Evolutionary conservation across 2,797 vertebrate species (phyloP), one percentile per base, ranked within the genome.

Genomic region (Rhinatrema bivittatum): DNA sequence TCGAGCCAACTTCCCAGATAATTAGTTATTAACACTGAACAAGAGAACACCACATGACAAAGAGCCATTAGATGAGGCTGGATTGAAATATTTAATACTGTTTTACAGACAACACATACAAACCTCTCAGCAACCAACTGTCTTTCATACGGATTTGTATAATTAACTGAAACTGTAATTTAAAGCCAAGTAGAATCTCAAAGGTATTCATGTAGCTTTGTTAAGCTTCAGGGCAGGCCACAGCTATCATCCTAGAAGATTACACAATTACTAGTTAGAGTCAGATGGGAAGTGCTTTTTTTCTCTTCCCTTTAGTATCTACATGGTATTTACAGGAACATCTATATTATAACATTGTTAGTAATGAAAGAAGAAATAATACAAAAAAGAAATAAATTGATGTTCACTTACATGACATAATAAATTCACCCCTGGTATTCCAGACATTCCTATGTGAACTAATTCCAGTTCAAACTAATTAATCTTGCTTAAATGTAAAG

Each of bases 11-110:
- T 42, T 60, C 53, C 46, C 40, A 68, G 61, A 50, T 42, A 22
- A 37, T 62, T 41, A 60, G 18, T 62, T 37, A 51, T 56, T 52
- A 59, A 61, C 42, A 32, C 57, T 52, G 60, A 61, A 58, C 8
- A 61, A 50, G 29, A 56, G 53, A 52, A 15, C 34, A 50, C 46
- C 39, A 50, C 39, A 57, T 64, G 56, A 52, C 56, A 64, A 29
- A 47, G 34, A 50, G 35, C 52, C 23, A 46, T 56, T 53, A 50
- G 32, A 54, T 14, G 41, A 36, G 43, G 56, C 18, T 43, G 39
- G 42, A 50, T 26, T 52, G 41, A 71, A 36, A 43, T 31, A 15
- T 32, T 40, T 39, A 48, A 62, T 49, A 32, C 5, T 1, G 37
- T 27, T 12, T 20, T 25, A 16, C n/a, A 45, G 32, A 21, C 15